Base-by-base conservation (phyloP, 2,113 vertebrate species). In the Isurus oxyrinchus region DNA sequence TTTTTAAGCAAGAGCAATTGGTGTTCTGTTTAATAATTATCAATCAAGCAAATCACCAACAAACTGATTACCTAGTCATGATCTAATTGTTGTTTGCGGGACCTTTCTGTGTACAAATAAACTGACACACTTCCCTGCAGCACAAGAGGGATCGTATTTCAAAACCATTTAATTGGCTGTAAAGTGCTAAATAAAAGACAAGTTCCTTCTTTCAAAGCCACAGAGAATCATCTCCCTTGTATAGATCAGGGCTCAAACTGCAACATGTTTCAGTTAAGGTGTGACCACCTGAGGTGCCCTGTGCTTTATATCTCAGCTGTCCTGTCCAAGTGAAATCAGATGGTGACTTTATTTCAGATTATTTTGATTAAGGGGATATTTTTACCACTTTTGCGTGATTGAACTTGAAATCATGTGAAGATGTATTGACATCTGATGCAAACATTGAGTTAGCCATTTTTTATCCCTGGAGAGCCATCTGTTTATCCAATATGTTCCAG, bases 401-500 rank as follows among this genome's bases (percentile, higher is more conserved):
- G 59, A 35, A 91, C 88, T 61, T 59, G 88, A 91, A 91, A 59
- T 91, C 63, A 95, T 16, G 57, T 91, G 55, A 95, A 95, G 63
- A 95, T 44, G 21, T 44, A 69, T 69, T 67, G 93, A 95, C 44
- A 95, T 95, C n/a, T 95, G 40, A 44, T 91, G 88, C 25, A 67
- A 67, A 95, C 93, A 95, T 95, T 95, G 93, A 95, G 44, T 66
- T 27, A 49, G 93, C 40, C 8, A n/a, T 69, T 8, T 23, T 49
- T 44, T 1, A 25, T 27, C 23, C 93, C 40, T 49, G 1, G 61
- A 49, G 61, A 44, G 2, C n/a, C 40, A 95, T 95, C n/a, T 67
- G 93, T 40, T 95, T 49, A 95, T 69, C 61, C 61, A 95, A 95
- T 95, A 95, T 66, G 93, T 95, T 95, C 93, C 93, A 67, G 61